Evolutionary conservation across 2,113 vertebrate species (phyloP).

Genomic region (Danio rerio): DNA sequence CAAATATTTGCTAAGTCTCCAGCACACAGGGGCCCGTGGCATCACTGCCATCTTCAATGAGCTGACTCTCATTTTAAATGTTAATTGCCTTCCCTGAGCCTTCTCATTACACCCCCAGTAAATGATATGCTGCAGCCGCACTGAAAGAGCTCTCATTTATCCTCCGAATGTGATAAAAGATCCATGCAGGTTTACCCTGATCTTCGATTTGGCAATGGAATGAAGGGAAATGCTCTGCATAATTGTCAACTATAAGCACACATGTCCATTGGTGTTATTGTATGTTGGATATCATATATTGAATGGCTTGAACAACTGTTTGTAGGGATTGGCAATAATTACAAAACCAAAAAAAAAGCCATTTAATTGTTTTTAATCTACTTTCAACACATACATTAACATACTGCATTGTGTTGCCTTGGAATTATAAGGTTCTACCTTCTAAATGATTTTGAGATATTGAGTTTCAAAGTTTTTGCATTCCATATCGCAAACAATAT

Average conservation of each 20-base stretch:
- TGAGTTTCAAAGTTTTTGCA: too few relatives aligned
- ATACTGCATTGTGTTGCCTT: too few relatives aligned
- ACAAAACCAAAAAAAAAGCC: too few relatives aligned
- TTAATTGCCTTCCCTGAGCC: constrained; percentile 70
- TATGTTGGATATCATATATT: neutral
- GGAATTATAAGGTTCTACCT: too few relatives aligned
- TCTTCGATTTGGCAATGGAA: constrained; percentile 48
- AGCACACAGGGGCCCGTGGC: constrained; percentile 54
- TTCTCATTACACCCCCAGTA: constrained; percentile 68
- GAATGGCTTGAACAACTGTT: neutral
- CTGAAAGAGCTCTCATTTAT: constrained; percentile 58
- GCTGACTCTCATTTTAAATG: constrained; percentile 69
- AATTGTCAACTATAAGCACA: constrained; percentile 6
- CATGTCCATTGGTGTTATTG: neutral
- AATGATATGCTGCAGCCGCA: constrained; percentile 62
- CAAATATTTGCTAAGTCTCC: constrained; percentile 70
- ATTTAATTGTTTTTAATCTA: too few relatives aligned
- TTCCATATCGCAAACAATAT: too few relatives aligned
- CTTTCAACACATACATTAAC: too few relatives aligned
- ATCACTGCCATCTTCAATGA: constrained; percentile 65
- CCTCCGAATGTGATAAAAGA: constrained; percentile 59
- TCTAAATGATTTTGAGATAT: too few relatives aligned
- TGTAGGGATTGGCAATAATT: neutral
- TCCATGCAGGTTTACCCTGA: constrained; percentile 47
- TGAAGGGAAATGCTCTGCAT: constrained; percentile 33